These are phyloP conservation scores for Sphenodon punctatus DNA, from an alignment of 2,797 vertebrate species.

Conservation along the genomic window DNA sequence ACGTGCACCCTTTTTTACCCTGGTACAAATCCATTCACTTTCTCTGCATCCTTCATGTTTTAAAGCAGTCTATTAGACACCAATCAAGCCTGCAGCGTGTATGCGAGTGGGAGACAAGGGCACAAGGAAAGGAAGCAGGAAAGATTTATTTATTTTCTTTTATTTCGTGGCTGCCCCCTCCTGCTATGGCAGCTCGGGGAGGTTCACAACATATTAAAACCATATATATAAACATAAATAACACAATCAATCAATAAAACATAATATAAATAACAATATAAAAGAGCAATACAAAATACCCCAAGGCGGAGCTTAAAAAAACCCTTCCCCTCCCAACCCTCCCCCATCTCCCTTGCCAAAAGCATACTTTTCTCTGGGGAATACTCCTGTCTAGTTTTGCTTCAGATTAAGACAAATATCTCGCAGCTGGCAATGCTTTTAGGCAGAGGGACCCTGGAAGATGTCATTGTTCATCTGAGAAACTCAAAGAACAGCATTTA, in stretches of 20 bases:
- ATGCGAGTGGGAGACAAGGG: not conserved
- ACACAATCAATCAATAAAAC: too few species aligned
- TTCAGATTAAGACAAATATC: constrained; percentile 13
- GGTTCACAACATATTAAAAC: too few species aligned
- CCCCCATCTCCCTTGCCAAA: too few species aligned
- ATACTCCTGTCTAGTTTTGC: not conserved
- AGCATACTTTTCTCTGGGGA: not conserved
- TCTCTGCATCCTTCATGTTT: not conserved
- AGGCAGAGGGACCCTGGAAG: constrained; percentile 16
- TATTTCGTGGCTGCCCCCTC: too few species aligned
- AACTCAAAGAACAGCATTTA: not conserved
- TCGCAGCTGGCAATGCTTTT: not conserved
- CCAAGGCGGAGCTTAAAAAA: too few species aligned
- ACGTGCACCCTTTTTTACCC: rapidly evolving
- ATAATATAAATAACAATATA: too few species aligned
- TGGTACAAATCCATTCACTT: not conserved
- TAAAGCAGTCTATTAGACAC: rapidly evolving
- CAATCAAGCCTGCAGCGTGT: rapidly evolving
- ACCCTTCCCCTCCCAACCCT: too few species aligned
- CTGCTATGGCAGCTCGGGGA: too few species aligned
- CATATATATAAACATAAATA: too few species aligned
- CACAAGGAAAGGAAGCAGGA: not conserved
- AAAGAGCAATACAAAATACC: too few species aligned
- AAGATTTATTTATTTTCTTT: too few species aligned
- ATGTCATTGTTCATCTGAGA: constrained; percentile 17